These are phyloP conservation scores for Macrosiphum euphorbiae DNA, from an alignment of 2,888 invertebrate genomes.

Conservation along the genomic window DNA sequence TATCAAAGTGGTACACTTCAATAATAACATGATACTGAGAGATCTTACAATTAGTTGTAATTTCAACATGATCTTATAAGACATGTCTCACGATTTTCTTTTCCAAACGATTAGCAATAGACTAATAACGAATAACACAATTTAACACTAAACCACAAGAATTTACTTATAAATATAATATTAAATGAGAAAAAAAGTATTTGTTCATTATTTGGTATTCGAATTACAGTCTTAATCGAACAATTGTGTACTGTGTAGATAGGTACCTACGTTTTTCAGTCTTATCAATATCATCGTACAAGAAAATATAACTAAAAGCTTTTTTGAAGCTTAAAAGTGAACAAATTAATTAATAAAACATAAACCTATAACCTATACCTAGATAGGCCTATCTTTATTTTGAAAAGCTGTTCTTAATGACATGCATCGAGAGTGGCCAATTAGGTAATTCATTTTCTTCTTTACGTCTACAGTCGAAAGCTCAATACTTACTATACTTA, in stretches of 20 bases:
- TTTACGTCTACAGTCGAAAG: neutral
- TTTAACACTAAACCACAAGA: neutral
- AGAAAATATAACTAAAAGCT: neutral
- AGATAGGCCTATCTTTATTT: neutral
- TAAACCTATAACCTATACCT: too few relatives aligned
- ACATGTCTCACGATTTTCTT: constrained; percentile 36
- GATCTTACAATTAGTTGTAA: constrained; percentile 32
- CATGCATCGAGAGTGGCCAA: neutral
- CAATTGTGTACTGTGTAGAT: neutral
- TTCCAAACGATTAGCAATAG: constrained; percentile 11
- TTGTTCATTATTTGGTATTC: neutral
- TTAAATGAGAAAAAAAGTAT: neutral
- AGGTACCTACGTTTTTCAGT: neutral
- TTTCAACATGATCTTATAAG: constrained; percentile 31
- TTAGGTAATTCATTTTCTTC: neutral
- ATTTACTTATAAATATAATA: neutral
- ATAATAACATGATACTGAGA: constrained; percentile 45
- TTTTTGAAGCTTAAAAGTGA: neutral
- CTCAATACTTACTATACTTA: neutral
- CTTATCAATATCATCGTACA: neutral
- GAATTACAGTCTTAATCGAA: neutral
- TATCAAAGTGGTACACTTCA: constrained; percentile 48
- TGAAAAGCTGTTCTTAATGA: neutral
- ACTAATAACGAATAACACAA: neutral
- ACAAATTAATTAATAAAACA: too few relatives aligned